phyloP scores from a whole-genome alignment of 1,140 invertebrate genomes.

The Heliconius congener region DNA sequence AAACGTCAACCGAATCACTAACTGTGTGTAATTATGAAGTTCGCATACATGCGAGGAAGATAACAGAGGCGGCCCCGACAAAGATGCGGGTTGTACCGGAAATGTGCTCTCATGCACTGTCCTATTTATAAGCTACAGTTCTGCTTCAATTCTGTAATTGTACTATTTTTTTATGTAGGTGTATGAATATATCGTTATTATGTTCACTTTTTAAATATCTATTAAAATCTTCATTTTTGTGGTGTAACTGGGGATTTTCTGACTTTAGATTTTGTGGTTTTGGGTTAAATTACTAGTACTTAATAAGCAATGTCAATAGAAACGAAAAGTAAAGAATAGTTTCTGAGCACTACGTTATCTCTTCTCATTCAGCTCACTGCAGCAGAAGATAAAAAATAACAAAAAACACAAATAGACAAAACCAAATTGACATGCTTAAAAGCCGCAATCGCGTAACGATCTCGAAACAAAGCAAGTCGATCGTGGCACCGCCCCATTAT shows the following conservation, averaged over 20 bases:
- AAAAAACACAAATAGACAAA: not conserved
- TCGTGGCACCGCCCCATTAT: conserved; percentile 34
- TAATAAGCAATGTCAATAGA: too few species aligned
- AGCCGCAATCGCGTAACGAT: conserved; percentile 17
- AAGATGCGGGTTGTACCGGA: conserved; percentile 62
- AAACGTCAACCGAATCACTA: conserved; percentile 23
- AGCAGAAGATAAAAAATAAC: not conserved
- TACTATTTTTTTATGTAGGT: not conserved
- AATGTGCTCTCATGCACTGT: conserved; percentile 65
- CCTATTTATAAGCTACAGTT: conserved; percentile 69
- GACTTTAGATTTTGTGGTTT: too few species aligned
- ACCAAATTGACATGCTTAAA: conserved; percentile 13
- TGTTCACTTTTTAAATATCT: not conserved
- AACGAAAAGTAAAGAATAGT: not conserved
- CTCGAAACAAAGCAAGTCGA: conserved; percentile 29
- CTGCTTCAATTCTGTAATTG: conserved; percentile 33
- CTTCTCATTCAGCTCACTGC: not conserved
- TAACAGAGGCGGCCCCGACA: conserved; percentile 58
- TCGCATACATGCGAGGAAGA: conserved; percentile 46
- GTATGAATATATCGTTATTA: not conserved
- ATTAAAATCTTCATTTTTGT: not conserved
- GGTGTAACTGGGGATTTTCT: not conserved
- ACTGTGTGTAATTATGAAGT: conserved; percentile 47
- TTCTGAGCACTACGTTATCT: not conserved
- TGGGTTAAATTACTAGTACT: too few species aligned